Evolutionary conservation across 1,140 invertebrate species (phyloP).

Genomic region (Homarus americanus): DNA sequence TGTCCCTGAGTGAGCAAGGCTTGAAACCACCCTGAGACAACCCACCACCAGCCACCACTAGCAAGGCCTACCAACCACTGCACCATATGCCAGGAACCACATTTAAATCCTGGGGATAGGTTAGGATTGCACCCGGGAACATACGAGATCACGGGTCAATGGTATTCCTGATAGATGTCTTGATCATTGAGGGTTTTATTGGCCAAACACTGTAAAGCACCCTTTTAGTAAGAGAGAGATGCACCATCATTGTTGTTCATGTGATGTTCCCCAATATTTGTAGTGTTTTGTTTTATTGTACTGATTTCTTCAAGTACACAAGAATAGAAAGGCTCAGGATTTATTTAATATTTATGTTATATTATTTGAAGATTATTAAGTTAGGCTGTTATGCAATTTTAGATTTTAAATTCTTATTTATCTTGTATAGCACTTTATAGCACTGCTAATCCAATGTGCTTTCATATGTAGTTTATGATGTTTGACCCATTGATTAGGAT

Average conservation of each 20-base stretch:
- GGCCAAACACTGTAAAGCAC: constrained; percentile 49
- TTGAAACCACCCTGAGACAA: constrained; percentile 62
- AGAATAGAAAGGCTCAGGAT: background rate
- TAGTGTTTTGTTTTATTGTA: background rate
- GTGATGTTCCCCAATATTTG: constrained; percentile 8
- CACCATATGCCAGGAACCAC: constrained; percentile 36
- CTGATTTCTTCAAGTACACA: background rate
- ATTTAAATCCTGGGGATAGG: constrained; percentile 1
- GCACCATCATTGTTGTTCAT: constrained; percentile 22
- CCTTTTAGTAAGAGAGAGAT: constrained; percentile 28
- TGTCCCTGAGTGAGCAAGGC: constrained; percentile 66
- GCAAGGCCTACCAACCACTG: constrained; percentile 45
- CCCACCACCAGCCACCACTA: constrained; percentile 67
- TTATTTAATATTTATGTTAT: background rate
- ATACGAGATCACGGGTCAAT: constrained; percentile 30
- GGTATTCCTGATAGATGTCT: constrained; percentile 23
- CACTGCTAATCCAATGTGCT: constrained; percentile 1
- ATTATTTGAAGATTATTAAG: background rate
- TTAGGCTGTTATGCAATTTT: constrained; percentile 3
- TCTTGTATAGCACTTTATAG: background rate
- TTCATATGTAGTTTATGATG: background rate
- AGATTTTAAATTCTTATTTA: background rate
- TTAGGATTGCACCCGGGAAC: constrained; percentile 26
- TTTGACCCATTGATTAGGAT: background rate
- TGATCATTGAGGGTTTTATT: constrained; percentile 13